These are phyloP conservation scores for Epizoanthus fatuus DNA, from an alignment of 92 coral and sea anemone species.

Conservation along the genomic window DNA sequence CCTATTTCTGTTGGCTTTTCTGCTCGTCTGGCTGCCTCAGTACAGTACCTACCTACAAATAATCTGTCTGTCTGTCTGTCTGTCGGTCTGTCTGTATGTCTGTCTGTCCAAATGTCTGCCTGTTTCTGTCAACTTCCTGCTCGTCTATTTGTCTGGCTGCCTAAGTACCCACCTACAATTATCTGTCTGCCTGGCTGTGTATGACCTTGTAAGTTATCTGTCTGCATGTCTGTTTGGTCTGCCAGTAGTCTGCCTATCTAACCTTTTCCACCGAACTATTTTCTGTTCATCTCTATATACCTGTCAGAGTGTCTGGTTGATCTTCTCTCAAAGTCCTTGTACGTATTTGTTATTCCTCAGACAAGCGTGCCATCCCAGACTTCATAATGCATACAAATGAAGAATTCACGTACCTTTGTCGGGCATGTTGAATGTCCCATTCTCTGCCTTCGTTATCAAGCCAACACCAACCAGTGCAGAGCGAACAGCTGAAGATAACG, in stretches of 20 bases:
- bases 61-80: background rate
- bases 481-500: slow-evolving; percentile 79
- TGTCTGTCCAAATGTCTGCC: background rate
- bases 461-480: slow-evolving; percentile 94
- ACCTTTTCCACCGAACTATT: too few relatives aligned
- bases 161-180: background rate
- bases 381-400: background rate
- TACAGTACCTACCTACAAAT: background rate
- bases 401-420: slow-evolving; percentile 79
- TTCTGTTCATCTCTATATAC: background rate
- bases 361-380: background rate
- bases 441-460: slow-evolving; percentile 75
- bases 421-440: slow-evolving; percentile 64
- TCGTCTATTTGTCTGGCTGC: background rate
- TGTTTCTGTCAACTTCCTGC: background rate
- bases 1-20: background rate
- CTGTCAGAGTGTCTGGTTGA: background rate
- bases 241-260: background rate
- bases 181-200: background rate
- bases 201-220: background rate
- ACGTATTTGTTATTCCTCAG: background rate
- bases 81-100: background rate
- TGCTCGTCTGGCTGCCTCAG: background rate
- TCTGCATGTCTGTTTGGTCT: background rate
- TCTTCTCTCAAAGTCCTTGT: background rate